Conservation (phyloP, 1,140 invertebrate species). For the Microplitis mediator region DNA sequence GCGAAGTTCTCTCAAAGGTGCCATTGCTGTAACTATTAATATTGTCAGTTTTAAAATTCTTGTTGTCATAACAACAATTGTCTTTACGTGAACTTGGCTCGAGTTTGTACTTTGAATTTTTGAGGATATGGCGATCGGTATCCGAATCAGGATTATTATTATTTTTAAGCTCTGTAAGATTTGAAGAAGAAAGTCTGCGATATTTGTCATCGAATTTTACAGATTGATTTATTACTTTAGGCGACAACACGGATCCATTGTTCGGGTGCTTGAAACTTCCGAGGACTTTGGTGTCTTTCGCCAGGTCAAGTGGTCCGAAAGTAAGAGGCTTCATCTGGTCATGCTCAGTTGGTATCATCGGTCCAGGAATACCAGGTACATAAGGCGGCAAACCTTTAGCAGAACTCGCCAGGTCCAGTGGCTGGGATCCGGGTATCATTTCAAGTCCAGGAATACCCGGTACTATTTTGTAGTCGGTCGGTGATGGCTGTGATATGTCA, state of each 20-base stretch:
- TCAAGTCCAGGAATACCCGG: constrained; percentile 48
- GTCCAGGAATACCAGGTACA: constrained; percentile 33
- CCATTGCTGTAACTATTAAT: constrained; percentile 34
- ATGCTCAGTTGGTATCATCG: constrained; percentile 23
- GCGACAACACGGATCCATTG: too few species aligned
- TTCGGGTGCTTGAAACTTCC: too few species aligned
- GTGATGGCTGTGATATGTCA: constrained; percentile 48
- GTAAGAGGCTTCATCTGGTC: too few species aligned
- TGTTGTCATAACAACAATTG: constrained; percentile 32
- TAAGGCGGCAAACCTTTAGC: constrained; percentile 38
- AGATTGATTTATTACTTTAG: too few species aligned
- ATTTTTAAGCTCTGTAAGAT: neutral
- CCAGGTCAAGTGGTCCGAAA: too few species aligned
- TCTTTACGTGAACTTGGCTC: constrained; percentile 32
- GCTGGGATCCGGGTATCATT: constrained; percentile 43
- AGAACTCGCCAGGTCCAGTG: constrained; percentile 52
- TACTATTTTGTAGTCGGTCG: constrained; percentile 45
- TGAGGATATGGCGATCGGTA: constrained; percentile 38
- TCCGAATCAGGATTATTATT: constrained; percentile 26
- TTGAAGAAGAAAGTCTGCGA: neutral
- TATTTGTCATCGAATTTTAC: too few species aligned
- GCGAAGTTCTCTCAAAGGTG: constrained; percentile 38
- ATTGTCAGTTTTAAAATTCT: constrained; percentile 40
- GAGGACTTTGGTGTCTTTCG: too few species aligned
- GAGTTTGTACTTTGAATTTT: constrained; percentile 27